Conservation (phyloP, 2,113 vertebrate genomes). For the Lampris incognitus region DNA sequence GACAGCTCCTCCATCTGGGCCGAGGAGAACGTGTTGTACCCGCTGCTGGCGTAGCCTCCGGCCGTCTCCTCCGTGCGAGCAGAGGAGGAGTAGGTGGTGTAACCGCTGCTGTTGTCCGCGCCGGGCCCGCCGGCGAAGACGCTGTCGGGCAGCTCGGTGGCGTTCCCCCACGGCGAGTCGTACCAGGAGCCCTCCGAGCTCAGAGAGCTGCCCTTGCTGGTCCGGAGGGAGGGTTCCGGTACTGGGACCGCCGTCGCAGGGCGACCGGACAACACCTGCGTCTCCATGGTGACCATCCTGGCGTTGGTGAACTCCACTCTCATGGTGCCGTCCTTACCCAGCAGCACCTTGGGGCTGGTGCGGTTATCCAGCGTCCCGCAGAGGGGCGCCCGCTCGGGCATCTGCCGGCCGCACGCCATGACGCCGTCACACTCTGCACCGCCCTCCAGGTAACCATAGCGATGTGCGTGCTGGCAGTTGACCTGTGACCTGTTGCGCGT, state of each 20-base stretch:
- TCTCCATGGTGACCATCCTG: slow-evolving; percentile 62
- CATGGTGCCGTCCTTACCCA: slow-evolving; percentile 87
- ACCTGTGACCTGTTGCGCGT: slow-evolving; percentile 49
- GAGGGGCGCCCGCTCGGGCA: slow-evolving; percentile 36
- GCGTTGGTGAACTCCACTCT: slow-evolving; percentile 90
- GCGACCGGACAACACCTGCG: slow-evolving; percentile 53
- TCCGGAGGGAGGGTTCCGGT: slow-evolving; percentile 80
- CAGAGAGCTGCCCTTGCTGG: slow-evolving; percentile 92
- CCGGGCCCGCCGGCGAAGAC: slow-evolving; percentile 77
- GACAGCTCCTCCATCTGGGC: slow-evolving; percentile 59
- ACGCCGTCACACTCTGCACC: slow-evolving; percentile 75
- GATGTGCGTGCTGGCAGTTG: slow-evolving; percentile 40
- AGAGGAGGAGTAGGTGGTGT: slow-evolving; percentile 50
- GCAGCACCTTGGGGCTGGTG: slow-evolving; percentile 89
- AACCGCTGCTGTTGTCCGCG: slow-evolving; percentile 56
- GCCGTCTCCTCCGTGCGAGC: slow-evolving; percentile 13
- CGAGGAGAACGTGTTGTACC: slow-evolving; percentile 63
- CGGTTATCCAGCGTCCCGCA: slow-evolving; percentile 70
- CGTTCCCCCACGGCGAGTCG: slow-evolving; percentile 90
- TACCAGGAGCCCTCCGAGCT: slow-evolving; percentile 96
- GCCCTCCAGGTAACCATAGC: slow-evolving; percentile 37
- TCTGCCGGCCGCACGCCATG: slow-evolving; percentile 75
- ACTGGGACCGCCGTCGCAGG: slow-evolving; percentile 29
- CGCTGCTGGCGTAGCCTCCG: slow-evolving; percentile 34
- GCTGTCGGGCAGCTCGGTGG: slow-evolving; percentile 80